A percentile compares a stretch with the other conserved stretches of the same genome.
Conservation (phyloP, 2,888 invertebrate species). For the Orthosia gracilis region DNA sequence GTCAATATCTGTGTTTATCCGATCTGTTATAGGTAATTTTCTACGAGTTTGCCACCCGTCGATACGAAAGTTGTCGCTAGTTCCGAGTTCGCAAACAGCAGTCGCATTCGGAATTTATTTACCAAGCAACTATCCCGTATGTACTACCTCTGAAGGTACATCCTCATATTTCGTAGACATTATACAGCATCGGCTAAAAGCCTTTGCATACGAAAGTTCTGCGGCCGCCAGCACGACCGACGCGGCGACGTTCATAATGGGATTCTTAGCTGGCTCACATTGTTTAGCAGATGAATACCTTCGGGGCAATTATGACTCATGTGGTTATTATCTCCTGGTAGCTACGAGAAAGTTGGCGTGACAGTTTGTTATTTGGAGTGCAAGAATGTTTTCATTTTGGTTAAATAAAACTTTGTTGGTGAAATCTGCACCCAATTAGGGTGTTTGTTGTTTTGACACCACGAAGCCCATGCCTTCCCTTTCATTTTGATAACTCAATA, state of each 20-base stretch:
- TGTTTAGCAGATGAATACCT: slow-evolving; percentile 66
- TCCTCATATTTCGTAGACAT: slow-evolving; percentile 74
- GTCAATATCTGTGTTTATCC: no score
- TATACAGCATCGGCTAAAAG: slow-evolving; percentile 77
- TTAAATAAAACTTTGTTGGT: not conserved
- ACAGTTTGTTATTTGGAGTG: slow-evolving; percentile 39
- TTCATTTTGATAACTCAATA: no score
- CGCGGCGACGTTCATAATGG: slow-evolving; percentile 66
- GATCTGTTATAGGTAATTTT: not conserved
- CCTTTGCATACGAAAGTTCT: slow-evolving; percentile 77
- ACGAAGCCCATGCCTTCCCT: no score
- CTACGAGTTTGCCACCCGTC: not conserved
- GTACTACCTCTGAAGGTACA: slow-evolving; percentile 55
- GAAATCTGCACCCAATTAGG: not conserved
- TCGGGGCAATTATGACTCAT: slow-evolving; percentile 61
- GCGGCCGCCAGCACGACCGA: slow-evolving; percentile 57
- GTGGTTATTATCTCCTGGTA: slow-evolving; percentile 66
- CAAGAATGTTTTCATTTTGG: slow-evolving; percentile 8
- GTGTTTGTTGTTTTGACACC: no score
- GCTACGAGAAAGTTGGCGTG: slow-evolving; percentile 34
- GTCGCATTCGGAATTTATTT: slow-evolving; percentile 8
- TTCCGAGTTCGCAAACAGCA: not conserved
- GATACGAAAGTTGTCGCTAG: not conserved
- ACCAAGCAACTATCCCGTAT: slow-evolving; percentile 57
- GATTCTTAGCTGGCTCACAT: slow-evolving; percentile 67